Evolutionary conservation across 1,140 invertebrate species (phyloP), one percentile per base, ranked within the genome.

Genomic region (Drosophila nigromelanica): DNA sequence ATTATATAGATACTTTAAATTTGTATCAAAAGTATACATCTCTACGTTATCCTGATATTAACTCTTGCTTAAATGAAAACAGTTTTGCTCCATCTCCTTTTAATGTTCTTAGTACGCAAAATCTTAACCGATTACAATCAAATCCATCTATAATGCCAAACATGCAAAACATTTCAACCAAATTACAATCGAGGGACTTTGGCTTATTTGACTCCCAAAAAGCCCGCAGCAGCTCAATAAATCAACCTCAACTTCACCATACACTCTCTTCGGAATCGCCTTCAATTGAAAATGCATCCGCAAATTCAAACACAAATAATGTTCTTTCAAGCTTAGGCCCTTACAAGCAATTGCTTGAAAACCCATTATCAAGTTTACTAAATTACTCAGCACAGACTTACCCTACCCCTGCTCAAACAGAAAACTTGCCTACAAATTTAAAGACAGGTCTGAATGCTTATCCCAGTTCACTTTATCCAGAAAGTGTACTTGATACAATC

Each of bases 1-100:
- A 51, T 42, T 85, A 81, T 67, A 48, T 85, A 35, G 78, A 85
- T 27, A 66, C 68, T 4, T 67, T 78, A 21, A 72, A 62, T 37
- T 42, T 76, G 52, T 78, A 76, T 58, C 76, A 76, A 69, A 76
- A 78, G 18, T 71, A 55, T 61, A 51, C 72, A 5, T 18, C 71
- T 4, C 4, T 79, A 40, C 68, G 69, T 42, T 79, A 68, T 37
- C 45, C 73, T n/a, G 76, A 79, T 21, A 59, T 79, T 5, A 78
- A 74, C 42, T 24, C 64, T 1, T 51, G 39, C 18, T 24, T 78
- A 8, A 63, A 52, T 43, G 61, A 75, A 48, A 48, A 6, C 12
- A 52, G 18, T 6, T 71, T 61, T 61, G 43, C 30, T 10, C 27
- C 67, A 10, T 51, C 61, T 3, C 59, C 45, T 3, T 66, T 61